A percentile compares a stretch with the other conserved stretches of the same genome.
phyloP scores from a whole-genome alignment of 2,888 invertebrate genomes.

The Ashinkailepas kermadecensis region DNA sequence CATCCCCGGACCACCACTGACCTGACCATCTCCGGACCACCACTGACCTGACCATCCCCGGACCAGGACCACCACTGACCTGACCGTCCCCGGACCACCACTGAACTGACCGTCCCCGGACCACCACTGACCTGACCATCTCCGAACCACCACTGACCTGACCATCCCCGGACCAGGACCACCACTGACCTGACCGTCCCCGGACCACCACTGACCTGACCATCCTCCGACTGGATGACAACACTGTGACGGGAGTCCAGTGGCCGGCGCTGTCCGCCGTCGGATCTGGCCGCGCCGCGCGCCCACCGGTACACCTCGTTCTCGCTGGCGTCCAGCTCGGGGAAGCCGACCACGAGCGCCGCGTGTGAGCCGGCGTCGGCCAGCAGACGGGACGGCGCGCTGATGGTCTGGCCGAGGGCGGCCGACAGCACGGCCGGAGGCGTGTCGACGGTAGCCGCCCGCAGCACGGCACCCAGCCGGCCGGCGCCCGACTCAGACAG shows the following conservation, averaged over 20 bases:
- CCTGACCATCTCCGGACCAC: no score
- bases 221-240: constrained; percentile 39
- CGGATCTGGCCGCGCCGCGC: constrained; percentile 10
- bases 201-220: constrained; percentile 26
- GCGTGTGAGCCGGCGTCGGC: constrained; percentile 44
- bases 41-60: no score
- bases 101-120: background rate
- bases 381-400: constrained; percentile 46
- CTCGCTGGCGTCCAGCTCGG: constrained; percentile 43
- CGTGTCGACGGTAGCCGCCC: constrained; percentile 32
- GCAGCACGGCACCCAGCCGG: background rate
- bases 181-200: background rate
- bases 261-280: background rate
- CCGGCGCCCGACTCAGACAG: background rate
- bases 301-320: constrained; percentile 43
- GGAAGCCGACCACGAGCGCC: constrained; percentile 47
- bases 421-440: constrained; percentile 40
- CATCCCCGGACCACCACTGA: no score
- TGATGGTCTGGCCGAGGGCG: constrained; percentile 43
- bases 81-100: constrained; percentile 6
- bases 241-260: constrained; percentile 24
- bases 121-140: background rate
- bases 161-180: no score
- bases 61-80: background rate
- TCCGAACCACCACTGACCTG: no score